These are phyloP conservation scores for Anoncus sp. DNA, from an alignment of 2,888 invertebrate genomes.

Conservation along the genomic window DNA sequence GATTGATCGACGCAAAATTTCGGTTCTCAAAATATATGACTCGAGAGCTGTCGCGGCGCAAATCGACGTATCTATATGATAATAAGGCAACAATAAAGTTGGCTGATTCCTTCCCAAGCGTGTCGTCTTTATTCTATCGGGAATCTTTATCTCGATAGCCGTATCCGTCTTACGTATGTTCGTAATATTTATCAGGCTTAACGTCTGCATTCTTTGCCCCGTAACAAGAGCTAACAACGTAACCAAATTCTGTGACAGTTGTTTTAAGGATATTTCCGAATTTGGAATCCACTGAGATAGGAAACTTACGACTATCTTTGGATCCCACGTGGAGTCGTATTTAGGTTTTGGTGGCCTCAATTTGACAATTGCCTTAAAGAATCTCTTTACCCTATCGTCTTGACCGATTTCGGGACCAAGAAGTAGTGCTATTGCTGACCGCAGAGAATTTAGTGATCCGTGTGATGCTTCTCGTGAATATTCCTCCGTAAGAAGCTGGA, in stretches of 20 bases:
- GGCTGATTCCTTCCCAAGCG: conserved; percentile 46
- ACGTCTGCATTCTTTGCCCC: conserved; percentile 63
- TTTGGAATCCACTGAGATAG: conserved; percentile 14
- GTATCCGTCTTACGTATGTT: conserved; percentile 41
- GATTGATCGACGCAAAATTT: not conserved
- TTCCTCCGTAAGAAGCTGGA: conserved; percentile 33
- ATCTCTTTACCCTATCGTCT: conserved; percentile 63
- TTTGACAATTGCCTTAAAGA: conserved; percentile 67
- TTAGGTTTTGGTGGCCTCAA: conserved; percentile 58
- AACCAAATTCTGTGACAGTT: conserved; percentile 48
- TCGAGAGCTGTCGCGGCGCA: conserved; percentile 34
- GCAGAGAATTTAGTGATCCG: conserved; percentile 68
- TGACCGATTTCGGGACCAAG: conserved; percentile 58
- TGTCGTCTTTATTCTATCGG: conserved; percentile 58
- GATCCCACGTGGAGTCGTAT: conserved; percentile 72
- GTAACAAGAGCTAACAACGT: conserved; percentile 63
- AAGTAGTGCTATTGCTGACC: conserved; percentile 69
- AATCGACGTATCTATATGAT: conserved; percentile 15
- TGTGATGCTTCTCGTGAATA: conserved; percentile 54
- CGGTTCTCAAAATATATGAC: conserved; percentile 17
- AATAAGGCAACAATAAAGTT: conserved; percentile 23
- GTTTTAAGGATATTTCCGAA: conserved; percentile 39
- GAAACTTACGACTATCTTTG: conserved; percentile 35
- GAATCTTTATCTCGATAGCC: conserved; percentile 56
- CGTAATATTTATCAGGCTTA: conserved; percentile 52